A percentile compares a stretch with the other conserved stretches of the same genome.
phyloP scores from a whole-genome alignment of 2,113 vertebrate species.

The Microcebus jonahi region DNA sequence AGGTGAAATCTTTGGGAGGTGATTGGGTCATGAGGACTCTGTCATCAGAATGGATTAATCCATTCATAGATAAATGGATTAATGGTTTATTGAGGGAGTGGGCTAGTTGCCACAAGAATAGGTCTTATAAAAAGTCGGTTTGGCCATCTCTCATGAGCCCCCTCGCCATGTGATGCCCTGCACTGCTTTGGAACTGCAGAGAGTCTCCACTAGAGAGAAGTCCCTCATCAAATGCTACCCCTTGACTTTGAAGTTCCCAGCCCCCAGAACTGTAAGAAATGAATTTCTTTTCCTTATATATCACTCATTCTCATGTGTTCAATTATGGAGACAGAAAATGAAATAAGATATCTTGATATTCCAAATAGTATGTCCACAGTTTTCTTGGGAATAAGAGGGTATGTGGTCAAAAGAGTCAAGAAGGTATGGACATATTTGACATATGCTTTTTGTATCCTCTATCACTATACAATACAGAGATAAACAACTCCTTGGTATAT shows the following conservation, averaged over 20 bases:
- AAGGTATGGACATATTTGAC: not conserved
- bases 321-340: not conserved
- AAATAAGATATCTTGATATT: not conserved
- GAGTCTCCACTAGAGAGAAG: not conserved
- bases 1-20: not conserved
- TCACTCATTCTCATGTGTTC: not conserved
- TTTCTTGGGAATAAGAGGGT: conserved; percentile 18
- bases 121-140: not conserved
- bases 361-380: not conserved
- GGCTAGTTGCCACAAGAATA: not conserved
- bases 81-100: not conserved
- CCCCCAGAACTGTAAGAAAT: not conserved
- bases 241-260: not conserved
- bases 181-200: not conserved
- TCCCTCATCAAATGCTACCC: not conserved
- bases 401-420: not conserved
- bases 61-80: not conserved
- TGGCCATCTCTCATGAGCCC: not conserved
- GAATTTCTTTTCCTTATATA: not conserved
- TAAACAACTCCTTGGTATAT: conserved; percentile 32
- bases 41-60: not conserved
- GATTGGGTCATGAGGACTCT: not conserved
- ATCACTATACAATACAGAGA: not conserved
- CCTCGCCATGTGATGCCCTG: not conserved
- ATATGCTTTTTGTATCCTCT: not conserved